These are phyloP conservation scores for Neodiprion virginianus DNA, from an alignment of 1,140 invertebrate genomes.

Conservation along the genomic window DNA sequence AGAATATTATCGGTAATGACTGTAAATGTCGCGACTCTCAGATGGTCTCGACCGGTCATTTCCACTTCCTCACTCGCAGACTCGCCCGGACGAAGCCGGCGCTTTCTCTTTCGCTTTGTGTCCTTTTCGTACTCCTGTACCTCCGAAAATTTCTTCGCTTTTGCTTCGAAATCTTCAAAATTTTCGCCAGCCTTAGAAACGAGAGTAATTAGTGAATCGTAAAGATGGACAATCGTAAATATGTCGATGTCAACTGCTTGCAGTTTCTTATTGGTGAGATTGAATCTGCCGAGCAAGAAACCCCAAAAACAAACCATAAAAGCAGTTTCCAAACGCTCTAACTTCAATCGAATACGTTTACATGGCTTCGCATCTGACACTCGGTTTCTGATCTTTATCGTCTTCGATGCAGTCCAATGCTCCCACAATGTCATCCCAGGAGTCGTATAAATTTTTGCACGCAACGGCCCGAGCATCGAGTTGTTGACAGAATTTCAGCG, in stretches of 20 bases:
- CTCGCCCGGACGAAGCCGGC: constrained; percentile 25
- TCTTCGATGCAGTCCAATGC: constrained; percentile 19
- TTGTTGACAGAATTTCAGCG: constrained; percentile 27
- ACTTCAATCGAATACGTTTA: constrained; percentile 19
- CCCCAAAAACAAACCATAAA: constrained; percentile 28
- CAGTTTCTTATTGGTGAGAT: constrained; percentile 22
- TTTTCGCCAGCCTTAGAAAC: constrained; percentile 15
- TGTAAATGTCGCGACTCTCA: constrained; percentile 30
- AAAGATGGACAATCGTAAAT: constrained; percentile 19
- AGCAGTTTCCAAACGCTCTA: constrained; percentile 25
- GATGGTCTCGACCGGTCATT: constrained; percentile 29
- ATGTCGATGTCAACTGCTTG: constrained; percentile 24
- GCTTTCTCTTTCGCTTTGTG: constrained; percentile 27
- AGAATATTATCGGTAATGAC: constrained; percentile 28
- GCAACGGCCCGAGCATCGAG: constrained; percentile 28
- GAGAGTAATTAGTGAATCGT: constrained; percentile 19
- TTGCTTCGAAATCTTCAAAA: constrained; percentile 29
- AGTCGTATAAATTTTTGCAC: constrained; percentile 18
- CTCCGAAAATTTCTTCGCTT: constrained; percentile 21
- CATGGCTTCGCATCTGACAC: constrained; percentile 15
- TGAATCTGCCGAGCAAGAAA: constrained; percentile 21
- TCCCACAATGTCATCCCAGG: constrained; percentile 16
- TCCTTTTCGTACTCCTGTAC: constrained; percentile 25
- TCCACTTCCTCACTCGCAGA: constrained; percentile 16
- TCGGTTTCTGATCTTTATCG: constrained; percentile 19